Evolutionary conservation across 2,888 invertebrate genomes (phyloP).

Genomic region (Pristionchus mayeri): DNA sequence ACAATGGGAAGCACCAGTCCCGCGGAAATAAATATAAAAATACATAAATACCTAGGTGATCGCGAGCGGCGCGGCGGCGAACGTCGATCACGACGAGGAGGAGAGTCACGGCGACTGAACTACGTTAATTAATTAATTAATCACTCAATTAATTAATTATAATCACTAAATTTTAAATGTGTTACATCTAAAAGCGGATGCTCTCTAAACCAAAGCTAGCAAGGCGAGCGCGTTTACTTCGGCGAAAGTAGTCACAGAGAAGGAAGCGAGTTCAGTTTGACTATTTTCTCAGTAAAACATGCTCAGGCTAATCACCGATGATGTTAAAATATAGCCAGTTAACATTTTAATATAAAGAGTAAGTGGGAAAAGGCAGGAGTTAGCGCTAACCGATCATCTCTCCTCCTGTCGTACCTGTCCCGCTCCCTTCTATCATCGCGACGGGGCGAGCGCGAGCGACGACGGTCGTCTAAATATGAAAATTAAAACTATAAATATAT

Average conservation of each 20-base stretch:
- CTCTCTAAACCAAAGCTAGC: too few relatives aligned
- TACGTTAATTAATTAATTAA: neutral
- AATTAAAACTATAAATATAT: neutral
- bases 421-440: neutral
- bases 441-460: constrained; percentile 24
- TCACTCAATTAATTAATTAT: neutral
- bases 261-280: too few relatives aligned
- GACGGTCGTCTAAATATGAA: constrained; percentile 31
- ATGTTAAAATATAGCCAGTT: too few relatives aligned
- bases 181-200: neutral
- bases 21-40: neutral
- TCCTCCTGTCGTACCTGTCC: constrained; percentile 8
- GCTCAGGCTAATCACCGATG: too few relatives aligned
- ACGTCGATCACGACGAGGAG: neutral
- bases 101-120: constrained; percentile 20
- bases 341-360: too few relatives aligned
- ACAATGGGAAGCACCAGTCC: too few relatives aligned
- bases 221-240: too few relatives aligned
- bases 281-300: too few relatives aligned
- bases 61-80: neutral
- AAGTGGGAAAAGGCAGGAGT: neutral
- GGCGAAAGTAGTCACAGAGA: too few relatives aligned
- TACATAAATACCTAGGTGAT: neutral
- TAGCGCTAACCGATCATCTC: constrained; percentile 14
- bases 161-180: too few relatives aligned